These are phyloP conservation scores for Vimba vimba DNA, from an alignment of 2,113 vertebrate genomes.

Conservation along the genomic window DNA sequence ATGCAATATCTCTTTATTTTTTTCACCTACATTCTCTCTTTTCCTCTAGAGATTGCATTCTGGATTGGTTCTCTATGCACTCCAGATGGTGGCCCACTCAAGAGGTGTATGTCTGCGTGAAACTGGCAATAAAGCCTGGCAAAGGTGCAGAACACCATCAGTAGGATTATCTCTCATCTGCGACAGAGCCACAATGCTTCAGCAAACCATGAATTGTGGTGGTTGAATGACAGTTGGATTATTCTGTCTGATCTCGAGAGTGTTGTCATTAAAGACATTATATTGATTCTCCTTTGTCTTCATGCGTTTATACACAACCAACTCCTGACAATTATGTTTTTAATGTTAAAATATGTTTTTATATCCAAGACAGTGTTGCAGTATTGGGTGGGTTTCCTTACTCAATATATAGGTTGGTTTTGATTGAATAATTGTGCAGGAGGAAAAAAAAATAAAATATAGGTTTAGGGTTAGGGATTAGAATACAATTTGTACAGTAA, in stretches of 20 bases:
- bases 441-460: background rate
- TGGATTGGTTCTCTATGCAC: background rate
- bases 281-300: too few relatives aligned
- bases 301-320: too few relatives aligned
- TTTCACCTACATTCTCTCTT: background rate
- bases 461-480: too few relatives aligned
- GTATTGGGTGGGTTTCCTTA: background rate
- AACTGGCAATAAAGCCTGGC: constrained; percentile 14
- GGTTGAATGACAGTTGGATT: background rate
- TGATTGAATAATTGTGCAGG: background rate
- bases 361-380: background rate
- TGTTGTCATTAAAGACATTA: too few relatives aligned
- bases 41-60: background rate
- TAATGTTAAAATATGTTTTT: background rate
- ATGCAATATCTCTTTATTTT: background rate
- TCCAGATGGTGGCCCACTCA: constrained; percentile 12
- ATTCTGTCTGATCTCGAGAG: too few relatives aligned
- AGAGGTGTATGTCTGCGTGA: background rate
- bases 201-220: background rate
- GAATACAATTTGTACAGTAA: too few relatives aligned
- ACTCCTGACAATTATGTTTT: background rate
- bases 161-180: constrained; percentile 4
- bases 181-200: background rate
- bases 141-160: constrained; percentile 16
- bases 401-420: background rate